These are phyloP conservation scores for Pristiophorus japonicus DNA, from an alignment of 2,113 vertebrate species.

Conservation along the genomic window DNA sequence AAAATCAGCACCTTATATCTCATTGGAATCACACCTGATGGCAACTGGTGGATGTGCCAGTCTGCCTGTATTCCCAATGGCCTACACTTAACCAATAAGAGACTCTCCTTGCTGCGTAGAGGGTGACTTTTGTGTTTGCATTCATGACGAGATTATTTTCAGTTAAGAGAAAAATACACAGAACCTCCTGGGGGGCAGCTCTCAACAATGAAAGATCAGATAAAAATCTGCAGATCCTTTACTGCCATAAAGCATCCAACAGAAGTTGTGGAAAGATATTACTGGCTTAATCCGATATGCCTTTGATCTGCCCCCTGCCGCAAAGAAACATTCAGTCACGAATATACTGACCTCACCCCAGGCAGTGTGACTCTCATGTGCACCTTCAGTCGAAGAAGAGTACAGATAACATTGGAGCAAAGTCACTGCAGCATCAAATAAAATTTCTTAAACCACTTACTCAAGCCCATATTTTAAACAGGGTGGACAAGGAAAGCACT, in stretches of 20 bases:
- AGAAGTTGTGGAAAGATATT: not conserved
- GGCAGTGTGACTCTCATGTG: not conserved
- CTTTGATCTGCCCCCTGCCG: not conserved
- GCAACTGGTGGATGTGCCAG: not conserved
- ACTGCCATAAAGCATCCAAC: not conserved
- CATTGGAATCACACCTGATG: not conserved
- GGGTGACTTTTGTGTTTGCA: not conserved
- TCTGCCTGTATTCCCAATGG: not conserved
- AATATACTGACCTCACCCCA: not conserved
- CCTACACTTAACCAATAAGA: not conserved
- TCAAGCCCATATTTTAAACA: not conserved
- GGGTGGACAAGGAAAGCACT: not conserved
- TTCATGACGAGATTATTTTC: not conserved
- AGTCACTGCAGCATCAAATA: not conserved
- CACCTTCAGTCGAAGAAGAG: not conserved
- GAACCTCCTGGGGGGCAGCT: not conserved
- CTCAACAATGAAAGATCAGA: slow-evolving; percentile 10
- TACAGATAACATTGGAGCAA: not conserved
- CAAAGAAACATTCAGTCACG: not conserved
- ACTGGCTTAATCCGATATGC: not conserved
- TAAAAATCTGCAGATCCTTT: not conserved
- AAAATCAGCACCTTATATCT: not conserved
- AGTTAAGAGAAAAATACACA: not conserved
- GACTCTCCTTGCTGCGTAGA: not conserved
- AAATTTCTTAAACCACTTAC: not conserved